phyloP scores from a whole-genome alignment of 1,140 invertebrate genomes.

The Luehdorfia chinensis region DNA sequence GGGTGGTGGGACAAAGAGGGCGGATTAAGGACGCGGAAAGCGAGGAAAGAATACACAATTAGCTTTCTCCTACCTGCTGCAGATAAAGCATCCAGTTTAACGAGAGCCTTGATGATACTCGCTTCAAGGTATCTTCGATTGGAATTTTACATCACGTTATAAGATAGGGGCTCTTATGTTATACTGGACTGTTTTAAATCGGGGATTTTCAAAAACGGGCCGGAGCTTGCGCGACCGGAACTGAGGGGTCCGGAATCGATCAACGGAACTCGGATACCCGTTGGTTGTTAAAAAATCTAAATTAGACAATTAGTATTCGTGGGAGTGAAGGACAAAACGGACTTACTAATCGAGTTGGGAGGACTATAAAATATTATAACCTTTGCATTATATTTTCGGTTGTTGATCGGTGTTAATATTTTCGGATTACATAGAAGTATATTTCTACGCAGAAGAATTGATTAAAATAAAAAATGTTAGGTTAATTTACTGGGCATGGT shows the following conservation, averaged over 20 bases:
- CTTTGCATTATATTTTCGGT: no score
- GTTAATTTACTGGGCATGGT: no score
- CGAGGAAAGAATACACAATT: conserved; percentile 77
- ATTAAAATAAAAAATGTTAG: no score
- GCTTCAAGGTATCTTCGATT: conserved; percentile 14
- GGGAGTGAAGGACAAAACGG: conserved; percentile 34
- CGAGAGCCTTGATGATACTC: conserved; percentile 32
- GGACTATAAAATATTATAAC: conserved; percentile 8
- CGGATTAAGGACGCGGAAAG: conserved; percentile 69
- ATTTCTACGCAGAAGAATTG: no score
- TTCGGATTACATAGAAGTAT: no score
- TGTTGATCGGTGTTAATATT: no score
- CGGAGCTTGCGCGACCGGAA: conserved; percentile 55
- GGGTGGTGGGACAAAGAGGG: conserved; percentile 48
- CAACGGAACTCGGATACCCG: conserved; percentile 50
- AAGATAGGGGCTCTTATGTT: conserved; percentile 24
- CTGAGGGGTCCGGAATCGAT: conserved; percentile 60
- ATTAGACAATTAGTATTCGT: conserved; percentile 69
- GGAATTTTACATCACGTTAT: conserved; percentile 13
- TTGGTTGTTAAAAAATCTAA: conserved; percentile 69
- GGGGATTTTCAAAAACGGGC: conserved; percentile 64
- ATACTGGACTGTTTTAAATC: conserved; percentile 47
- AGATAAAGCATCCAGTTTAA: conserved; percentile 56
- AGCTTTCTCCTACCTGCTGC: conserved; percentile 68
- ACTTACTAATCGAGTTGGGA: conserved; percentile 21